These are phyloP conservation scores for Coregonus sp. DNA, from an alignment of 2,797 vertebrate species.

Conservation along the genomic window DNA sequence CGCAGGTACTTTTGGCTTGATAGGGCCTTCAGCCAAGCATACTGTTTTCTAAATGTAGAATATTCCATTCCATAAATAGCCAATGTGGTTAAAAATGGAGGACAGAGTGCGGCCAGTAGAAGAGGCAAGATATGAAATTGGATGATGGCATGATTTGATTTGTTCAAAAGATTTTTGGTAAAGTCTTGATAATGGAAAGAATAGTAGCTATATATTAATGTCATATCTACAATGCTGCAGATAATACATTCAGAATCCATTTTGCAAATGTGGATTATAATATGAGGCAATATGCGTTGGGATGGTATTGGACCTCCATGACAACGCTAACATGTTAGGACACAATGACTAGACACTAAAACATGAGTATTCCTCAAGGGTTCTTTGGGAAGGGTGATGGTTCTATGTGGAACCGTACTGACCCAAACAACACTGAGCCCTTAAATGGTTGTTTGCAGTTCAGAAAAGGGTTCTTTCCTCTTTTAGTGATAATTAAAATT, in stretches of 20 bases:
- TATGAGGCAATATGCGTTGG: constrained; percentile 18
- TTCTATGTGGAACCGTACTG: too few relatives aligned
- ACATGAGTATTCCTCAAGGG: too few relatives aligned
- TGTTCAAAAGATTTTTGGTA: constrained; percentile 28
- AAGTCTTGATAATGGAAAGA: constrained; percentile 55
- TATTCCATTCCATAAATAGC: constrained; percentile 47
- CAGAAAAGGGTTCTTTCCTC: too few relatives aligned
- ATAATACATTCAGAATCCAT: constrained; percentile 45
- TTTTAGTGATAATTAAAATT: too few relatives aligned
- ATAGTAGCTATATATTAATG: constrained; percentile 10
- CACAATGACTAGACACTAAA: too few relatives aligned
- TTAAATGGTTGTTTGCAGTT: too few relatives aligned
- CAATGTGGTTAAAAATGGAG: constrained; percentile 21
- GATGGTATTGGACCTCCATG: neutral
- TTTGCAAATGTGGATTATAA: constrained; percentile 48
- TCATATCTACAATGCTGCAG: constrained; percentile 44
- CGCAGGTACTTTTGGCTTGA: constrained; percentile 71
- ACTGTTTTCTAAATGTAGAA: constrained; percentile 64
- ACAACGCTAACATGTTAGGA: neutral
- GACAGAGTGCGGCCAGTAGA: constrained; percentile 38
- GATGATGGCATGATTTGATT: constrained; percentile 56
- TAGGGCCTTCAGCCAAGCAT: constrained; percentile 56
- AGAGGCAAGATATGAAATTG: constrained; percentile 46
- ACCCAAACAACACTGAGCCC: too few relatives aligned
- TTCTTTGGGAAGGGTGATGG: too few relatives aligned